Percentiles rank a stretch among this genome's conserved stretches.
Conservation (phyloP, 2,797 vertebrate genomes). For the Liparis tanakae region DNA sequence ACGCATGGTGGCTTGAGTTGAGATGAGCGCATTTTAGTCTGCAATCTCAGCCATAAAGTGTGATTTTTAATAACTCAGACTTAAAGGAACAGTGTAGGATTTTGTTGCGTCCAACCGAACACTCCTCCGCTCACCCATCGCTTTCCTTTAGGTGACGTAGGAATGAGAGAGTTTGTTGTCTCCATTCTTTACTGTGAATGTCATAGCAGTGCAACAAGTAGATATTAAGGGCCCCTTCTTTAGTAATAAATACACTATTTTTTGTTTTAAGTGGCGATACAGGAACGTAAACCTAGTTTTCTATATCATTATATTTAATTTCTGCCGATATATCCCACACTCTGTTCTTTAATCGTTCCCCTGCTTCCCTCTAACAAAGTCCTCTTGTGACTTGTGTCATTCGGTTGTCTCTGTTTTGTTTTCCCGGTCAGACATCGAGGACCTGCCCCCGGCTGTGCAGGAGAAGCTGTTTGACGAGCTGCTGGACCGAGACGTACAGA, state of each 20-base stretch:
- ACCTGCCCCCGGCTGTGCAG: slow-evolving; percentile 95
- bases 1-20: no score
- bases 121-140: no score
- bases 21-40: slow-evolving; percentile 37
- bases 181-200: no score
- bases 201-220: no score
- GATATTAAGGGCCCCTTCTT: no score
- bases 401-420: not conserved
- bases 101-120: no score
- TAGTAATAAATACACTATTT: not conserved
- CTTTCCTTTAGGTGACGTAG: no score
- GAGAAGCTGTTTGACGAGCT: slow-evolving; percentile 98
- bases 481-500: slow-evolving; percentile 97
- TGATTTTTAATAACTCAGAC: no score
- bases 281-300: not conserved
- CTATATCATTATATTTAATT: not conserved
- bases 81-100: no score
- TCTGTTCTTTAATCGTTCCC: not conserved
- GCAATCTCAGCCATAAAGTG: slow-evolving; percentile 3
- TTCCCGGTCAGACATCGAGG: slow-evolving; percentile 91
- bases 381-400: not conserved
- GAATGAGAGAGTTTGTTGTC: no score
- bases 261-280: no score
- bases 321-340: not conserved
- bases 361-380: not conserved